Evolutionary conservation across 2,888 invertebrate species (phyloP), one percentile per base, ranked within the genome.

Genomic region (Caenorhabditis virilis): DNA sequence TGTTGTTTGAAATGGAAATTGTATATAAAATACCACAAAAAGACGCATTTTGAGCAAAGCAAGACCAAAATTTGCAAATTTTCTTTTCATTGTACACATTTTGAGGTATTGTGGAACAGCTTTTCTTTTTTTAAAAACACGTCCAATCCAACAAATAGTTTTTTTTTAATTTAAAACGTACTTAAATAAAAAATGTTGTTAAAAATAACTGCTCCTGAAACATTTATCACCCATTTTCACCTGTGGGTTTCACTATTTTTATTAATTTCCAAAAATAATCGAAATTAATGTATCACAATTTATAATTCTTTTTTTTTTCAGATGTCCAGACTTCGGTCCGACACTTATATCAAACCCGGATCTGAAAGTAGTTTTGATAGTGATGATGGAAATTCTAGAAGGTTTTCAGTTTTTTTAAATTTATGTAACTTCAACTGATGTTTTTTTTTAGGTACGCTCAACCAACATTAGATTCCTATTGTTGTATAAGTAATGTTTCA

Each of bases 311-410:
- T 23, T 9, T 20, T 42, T 7, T 65, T 67, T 42, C 58, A 67
- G 67, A 62, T 67, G 61, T 67, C 67, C 13, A 57, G 67, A 15
- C 47, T 58, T 15, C 50, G 67, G 38, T 67, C 67, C 1, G 67
- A 67, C 62, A 67, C 67, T 0, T 67, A 43, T 26, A 67, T 67
- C 35, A 67, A 67, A 46, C 61, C 67, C 1, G 67, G 67, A 23
- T 67, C 67, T 9, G 67, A 67, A 43, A 67, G 67, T 55, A 62
- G 61, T 36, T 67, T 48, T n/a, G 67, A 67, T 48, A 67, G 67
- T 43, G 67, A 62, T 18, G 67, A 67, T 5, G 38, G 55, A 26
- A 47, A 43, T 27, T 51, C 60, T 1, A 53, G 54, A 35, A 60
- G 66, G 57, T 65, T 18, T 30, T 30, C n/a, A n/a, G n/a, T n/a